Percentiles rank a stretch among this genome's conserved stretches.
Evolutionary conservation across 2,113 vertebrate genomes (phyloP).

Genomic region (Aspidoscelis tigris): DNA sequence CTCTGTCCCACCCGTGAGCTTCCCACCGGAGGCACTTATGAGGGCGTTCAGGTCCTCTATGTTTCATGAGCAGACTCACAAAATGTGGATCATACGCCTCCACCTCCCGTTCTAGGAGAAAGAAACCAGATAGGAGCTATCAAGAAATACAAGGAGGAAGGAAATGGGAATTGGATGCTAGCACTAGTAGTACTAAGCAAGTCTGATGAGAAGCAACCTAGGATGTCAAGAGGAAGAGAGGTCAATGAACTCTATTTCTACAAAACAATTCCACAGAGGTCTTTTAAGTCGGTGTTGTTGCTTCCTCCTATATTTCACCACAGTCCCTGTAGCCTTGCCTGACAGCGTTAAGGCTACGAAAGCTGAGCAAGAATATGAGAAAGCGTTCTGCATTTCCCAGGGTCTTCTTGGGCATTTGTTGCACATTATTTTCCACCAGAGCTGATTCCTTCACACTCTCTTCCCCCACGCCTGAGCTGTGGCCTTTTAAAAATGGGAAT

Average conservation of each 20-base stretch:
- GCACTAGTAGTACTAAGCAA: conserved; percentile 9
- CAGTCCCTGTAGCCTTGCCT: background rate
- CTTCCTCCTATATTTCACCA: conserved; percentile 1
- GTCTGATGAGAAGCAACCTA: conserved; percentile 12
- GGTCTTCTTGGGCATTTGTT: background rate
- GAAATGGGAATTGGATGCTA: conserved; percentile 16
- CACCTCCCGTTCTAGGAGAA: background rate
- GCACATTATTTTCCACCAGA: background rate
- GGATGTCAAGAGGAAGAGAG: background rate
- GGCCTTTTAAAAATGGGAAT: background rate
- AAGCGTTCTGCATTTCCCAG: background rate
- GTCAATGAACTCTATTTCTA: conserved; percentile 33
- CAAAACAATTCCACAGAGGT: fast-evolving
- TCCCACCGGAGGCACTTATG: too few relatives aligned
- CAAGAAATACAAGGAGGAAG: background rate
- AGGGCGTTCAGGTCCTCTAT: background rate
- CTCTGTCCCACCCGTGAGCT: too few relatives aligned
- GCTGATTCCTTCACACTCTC: background rate
- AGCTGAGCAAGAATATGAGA: background rate
- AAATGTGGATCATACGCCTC: background rate
- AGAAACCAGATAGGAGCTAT: too few relatives aligned
- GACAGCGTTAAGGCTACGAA: background rate
- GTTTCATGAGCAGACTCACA: background rate
- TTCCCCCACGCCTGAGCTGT: background rate
- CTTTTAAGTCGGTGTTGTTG: background rate